Percentiles rank a stretch among this genome's conserved stretches.
Evolutionary conservation across 1,140 invertebrate genomes (phyloP).

Genomic region (Drosophila truncata): DNA sequence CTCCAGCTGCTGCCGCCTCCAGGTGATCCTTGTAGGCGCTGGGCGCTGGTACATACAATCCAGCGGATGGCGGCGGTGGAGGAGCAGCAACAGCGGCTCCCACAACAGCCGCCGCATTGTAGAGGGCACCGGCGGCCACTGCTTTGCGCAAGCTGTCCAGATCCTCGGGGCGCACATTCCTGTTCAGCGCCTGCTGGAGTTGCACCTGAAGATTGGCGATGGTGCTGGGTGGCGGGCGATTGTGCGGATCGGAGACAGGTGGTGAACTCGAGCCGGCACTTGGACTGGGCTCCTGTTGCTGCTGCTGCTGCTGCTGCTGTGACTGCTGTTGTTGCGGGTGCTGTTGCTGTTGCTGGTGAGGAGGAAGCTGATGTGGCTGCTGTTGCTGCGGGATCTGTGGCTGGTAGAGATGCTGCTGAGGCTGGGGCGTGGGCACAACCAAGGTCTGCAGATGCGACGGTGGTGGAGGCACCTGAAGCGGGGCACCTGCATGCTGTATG

Average conservation of each 20-base stretch:
- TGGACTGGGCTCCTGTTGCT: constrained; percentile 56
- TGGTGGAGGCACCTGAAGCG: constrained; percentile 28
- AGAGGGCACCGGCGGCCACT: constrained; percentile 70
- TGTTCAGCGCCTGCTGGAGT: constrained; percentile 72
- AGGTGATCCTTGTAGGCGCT: constrained; percentile 63
- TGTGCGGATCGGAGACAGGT: constrained; percentile 70
- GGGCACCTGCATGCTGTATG: constrained; percentile 63
- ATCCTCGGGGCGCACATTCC: constrained; percentile 75
- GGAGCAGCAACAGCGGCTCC: constrained; percentile 34
- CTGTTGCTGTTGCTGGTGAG: constrained; percentile 53
- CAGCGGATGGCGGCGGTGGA: constrained; percentile 16
- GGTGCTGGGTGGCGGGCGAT: constrained; percentile 64
- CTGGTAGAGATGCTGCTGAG: constrained; percentile 54
- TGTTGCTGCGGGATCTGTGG: constrained; percentile 32
- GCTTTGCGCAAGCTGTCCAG: constrained; percentile 77
- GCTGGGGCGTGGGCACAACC: constrained; percentile 41
- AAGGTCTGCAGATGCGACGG: constrained; percentile 50
- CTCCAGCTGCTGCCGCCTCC: constrained; percentile 40
- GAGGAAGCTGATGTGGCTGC: constrained; percentile 46
- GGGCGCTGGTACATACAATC: constrained; percentile 34
- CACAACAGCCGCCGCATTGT: constrained; percentile 54
- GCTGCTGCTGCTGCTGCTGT: constrained; percentile 40
- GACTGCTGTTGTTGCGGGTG: constrained; percentile 33
- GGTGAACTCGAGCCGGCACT: constrained; percentile 44
- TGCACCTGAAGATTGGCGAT: constrained; percentile 75